Base-by-base conservation (phyloP, 2,888 invertebrate genomes). In the Ptilodon capucinus region DNA sequence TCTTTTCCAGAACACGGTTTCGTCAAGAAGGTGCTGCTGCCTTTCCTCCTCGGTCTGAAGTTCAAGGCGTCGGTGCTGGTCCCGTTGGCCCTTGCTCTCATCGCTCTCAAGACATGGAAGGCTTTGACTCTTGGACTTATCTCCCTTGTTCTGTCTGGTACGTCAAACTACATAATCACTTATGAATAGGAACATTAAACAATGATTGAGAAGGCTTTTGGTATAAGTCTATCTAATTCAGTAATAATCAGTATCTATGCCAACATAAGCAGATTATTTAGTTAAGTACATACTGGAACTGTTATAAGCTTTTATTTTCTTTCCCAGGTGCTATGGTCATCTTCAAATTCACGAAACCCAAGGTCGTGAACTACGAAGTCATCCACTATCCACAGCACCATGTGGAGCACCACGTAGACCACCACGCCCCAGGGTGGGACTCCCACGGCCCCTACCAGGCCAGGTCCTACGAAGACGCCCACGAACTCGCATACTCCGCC, bases 51-150 rank as follows among this genome's bases (percentile, higher is more conserved):
- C 64, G 97, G 97, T 56, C 89, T 97, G 57, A 97, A 97, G 82
- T 95, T 97, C 91, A 97, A 97, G 85, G 95, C 96, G 42, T 95
- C 96, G 16, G 95, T 96, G 23, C 81, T 97, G 67, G 95, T 96
- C 35, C 97, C 97, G 0, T 82, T 97, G 53, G 95, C 95, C 11
- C 91, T 97, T 48, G 95, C 96, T 28, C 86, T 97, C 49, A 97
- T 97, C 71, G 97, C 97, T 0, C 90, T 97, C 47, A 97, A 97
- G 84, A 96, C 97, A 13, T 97, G 97, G 97, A 97, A 97, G 81
- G 97, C 97, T 35, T 90, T 97, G 64, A 97, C 97, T 7, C 92
- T 97, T 60, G 97, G 96, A 52, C 93, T 97, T 4, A 93, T 97
- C 51, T 97, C 97, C 2, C 86, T 97, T 74, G 97, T 97, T 18